phyloP scores from a whole-genome alignment of 2,797 vertebrate genomes.

The Peromyscus aztecus region DNA sequence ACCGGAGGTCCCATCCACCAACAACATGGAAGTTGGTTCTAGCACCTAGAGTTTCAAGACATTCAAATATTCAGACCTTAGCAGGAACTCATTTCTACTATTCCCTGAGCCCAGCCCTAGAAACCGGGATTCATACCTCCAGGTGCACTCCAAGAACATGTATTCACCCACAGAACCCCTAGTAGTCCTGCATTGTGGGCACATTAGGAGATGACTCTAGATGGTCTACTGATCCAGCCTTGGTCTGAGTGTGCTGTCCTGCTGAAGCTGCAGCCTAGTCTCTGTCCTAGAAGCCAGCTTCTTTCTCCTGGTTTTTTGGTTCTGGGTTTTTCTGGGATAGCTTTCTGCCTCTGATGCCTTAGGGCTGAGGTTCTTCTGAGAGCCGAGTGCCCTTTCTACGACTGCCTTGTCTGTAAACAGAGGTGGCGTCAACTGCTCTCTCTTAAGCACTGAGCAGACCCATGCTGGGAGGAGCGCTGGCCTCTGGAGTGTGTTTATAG shows the following conservation, averaged over 20 bases:
- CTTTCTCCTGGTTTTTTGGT: constrained; percentile 27
- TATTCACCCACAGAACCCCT: neutral
- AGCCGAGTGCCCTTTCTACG: neutral
- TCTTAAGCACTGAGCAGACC: constrained; percentile 1
- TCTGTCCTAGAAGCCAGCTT: constrained; percentile 28
- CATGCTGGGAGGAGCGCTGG: neutral
- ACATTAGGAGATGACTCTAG: too few relatives aligned
- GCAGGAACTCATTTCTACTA: neutral
- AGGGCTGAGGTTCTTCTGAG: constrained; percentile 1
- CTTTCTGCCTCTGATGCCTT: constrained; percentile 44
- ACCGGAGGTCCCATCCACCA: neutral
- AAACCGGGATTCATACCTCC: neutral
- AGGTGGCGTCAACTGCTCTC: constrained; percentile 39
- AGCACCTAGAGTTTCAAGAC: neutral
- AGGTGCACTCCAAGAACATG: neutral
- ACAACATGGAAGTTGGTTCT: neutral
- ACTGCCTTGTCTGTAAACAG: constrained; percentile 52
- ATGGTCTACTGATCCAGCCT: rapidly evolving
- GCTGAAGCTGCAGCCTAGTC: neutral
- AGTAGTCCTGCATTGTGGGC: too few relatives aligned
- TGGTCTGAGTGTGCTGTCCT: neutral
- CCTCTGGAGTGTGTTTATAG: neutral
- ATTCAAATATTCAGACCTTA: neutral
- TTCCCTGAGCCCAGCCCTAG: neutral
- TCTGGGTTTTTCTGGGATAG: constrained; percentile 30